Evolutionary conservation across 2,113 vertebrate genomes (phyloP), one percentile per base, ranked within the genome.

Genomic region (Manacus vitellinus): DNA sequence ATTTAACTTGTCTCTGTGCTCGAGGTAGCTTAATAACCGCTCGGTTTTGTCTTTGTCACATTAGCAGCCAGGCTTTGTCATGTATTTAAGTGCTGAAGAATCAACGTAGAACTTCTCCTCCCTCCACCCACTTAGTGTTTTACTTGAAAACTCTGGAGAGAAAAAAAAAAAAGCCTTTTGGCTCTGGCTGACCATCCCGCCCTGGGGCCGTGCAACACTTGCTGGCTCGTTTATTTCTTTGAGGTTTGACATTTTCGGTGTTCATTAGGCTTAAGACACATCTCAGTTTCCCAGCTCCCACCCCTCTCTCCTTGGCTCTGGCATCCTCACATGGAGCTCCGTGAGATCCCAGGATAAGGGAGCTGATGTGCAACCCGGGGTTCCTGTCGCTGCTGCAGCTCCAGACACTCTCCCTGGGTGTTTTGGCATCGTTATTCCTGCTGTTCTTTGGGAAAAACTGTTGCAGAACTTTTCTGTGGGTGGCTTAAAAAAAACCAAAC

Each of bases 241-340:
- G 61, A 20, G 79, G 10, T 89, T 92, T 83, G 51, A 47, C 2
- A 4, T 80, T 82, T 79, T 37, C n/a, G 15, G 37, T 31, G 51
- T 65, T 46, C 20, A 0, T 83, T 30, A 72, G n/a, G 37, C 61
- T 55, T 68, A 31, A 41, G 47, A 28, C 12, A 3, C 0, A 2
- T 54, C 67, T 62, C 30, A 19, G 52, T 54, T 63, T 76, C 68
- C 24, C 6, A 12, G 56, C 67, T 62, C 65, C 74, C 65, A 28
- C 20, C n/a, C 65, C 5, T 6, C 33, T 22, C 68, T 84, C n/a
- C 66, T 44, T 11, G 58, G 85, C 91, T 52, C 73, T 63, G 55
- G 21, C 27, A 22, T 5, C 14, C 61, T 47, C 1, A 0, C 0
- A 8, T 15, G 3, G 3, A 2, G 18, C 25, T 51, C 54, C 30